Percentiles rank a stretch among this genome's conserved stretches.
Evolutionary conservation across 2,113 vertebrate species (phyloP).

Genomic region (Sceloporus undulatus): DNA sequence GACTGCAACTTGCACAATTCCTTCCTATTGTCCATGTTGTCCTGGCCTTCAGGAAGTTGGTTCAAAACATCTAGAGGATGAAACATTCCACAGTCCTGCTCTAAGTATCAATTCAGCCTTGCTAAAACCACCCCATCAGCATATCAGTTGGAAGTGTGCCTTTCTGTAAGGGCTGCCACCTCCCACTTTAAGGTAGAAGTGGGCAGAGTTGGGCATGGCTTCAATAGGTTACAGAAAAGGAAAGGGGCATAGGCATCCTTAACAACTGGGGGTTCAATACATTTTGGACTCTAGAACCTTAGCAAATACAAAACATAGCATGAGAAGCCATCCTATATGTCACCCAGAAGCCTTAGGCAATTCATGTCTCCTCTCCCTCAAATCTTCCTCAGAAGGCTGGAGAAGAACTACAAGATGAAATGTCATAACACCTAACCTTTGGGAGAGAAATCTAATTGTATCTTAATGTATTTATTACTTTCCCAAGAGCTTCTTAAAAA

Average conservation of each 20-base stretch:
- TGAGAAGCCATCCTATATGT: not conserved
- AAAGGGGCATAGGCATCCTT: not conserved
- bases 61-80: not conserved
- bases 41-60: not conserved
- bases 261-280: not conserved
- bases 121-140: not conserved
- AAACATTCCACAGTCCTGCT: too few species aligned
- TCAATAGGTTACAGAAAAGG: not conserved
- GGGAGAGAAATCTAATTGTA: constrained; percentile 25
- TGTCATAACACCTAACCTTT: constrained; percentile 17
- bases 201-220: not conserved
- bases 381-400: not conserved
- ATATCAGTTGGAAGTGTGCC: not conserved
- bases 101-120: not conserved
- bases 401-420: constrained; percentile 2
- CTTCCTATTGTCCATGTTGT: not conserved
- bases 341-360: not conserved
- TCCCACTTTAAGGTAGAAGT: not conserved
- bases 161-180: not conserved
- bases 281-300: not conserved
- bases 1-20: not conserved
- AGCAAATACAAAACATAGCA: not conserved
- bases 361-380: not conserved
- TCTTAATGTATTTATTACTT: constrained; percentile 24
- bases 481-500: constrained; percentile 8